Evolutionary conservation across 2,113 vertebrate genomes (phyloP), one percentile per base, ranked within the genome.

Genomic region (Lophochroa leadbeateri): DNA sequence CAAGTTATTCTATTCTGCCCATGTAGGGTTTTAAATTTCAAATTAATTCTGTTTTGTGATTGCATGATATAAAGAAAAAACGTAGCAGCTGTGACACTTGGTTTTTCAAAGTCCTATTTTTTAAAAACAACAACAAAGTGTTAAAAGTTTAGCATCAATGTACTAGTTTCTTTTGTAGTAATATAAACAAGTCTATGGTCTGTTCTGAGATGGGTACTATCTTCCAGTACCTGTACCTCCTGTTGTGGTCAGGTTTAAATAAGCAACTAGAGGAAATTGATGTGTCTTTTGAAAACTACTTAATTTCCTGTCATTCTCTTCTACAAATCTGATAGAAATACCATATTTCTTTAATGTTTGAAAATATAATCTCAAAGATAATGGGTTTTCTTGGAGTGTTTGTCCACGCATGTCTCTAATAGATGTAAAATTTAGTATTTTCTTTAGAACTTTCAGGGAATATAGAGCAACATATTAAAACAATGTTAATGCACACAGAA

Each of bases 401-500:
- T 75, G 28, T 46, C 35, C 14, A 37, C 17, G 9, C 13, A 4
- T 53, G 5, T 50, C 70, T 92, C 5, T 77, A 74, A 31, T 7
- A 53, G 43, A 35, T 67, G 7, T 28, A 44, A 63, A 84, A 71
- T 25, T 50, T 43, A 67, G 3, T 77, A 4, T 37, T 37, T 37
- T 37, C 7, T 75, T 68, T 10, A 52, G 12, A 60, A 47, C 27
- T 79, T 81, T 11, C 3, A 9, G 2, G 4, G 46, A 83, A n/a
- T 94, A 14, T 57, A 84, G 33, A 84, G 20, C 9, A 92, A 65
- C 43, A 49, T n/a, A 43, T 39, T 9, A 21, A 7, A 39, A 60
- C 50, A 57, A 11, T 5, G 12, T 6, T 5, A 16, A 33, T 8
- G 1, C 68, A n/a, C 0, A 1, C 43, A 53, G 58, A 44, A 76